A percentile compares a stretch with the other conserved stretches of the same genome.
phyloP scores from a whole-genome alignment of 2,797 vertebrate species.

The Notamacropus eugenii region DNA sequence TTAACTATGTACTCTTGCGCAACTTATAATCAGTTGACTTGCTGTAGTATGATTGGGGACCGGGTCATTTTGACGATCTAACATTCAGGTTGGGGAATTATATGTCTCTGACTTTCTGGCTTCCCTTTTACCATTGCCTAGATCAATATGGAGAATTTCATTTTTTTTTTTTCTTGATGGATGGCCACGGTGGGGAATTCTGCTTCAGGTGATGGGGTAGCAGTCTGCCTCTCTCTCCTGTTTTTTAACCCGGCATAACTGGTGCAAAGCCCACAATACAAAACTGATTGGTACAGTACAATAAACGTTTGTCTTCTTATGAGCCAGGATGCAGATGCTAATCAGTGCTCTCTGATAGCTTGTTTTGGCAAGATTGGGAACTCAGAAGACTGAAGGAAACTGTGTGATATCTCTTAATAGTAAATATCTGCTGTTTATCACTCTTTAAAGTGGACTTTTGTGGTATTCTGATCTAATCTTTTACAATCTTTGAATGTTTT shows the following conservation, averaged over 20 bases:
- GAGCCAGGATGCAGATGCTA: conserved; percentile 68
- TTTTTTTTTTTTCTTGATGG: conserved; percentile 24
- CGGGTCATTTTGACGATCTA: not conserved
- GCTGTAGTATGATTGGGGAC: not conserved
- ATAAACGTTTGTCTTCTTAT: conserved; percentile 60
- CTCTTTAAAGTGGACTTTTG: conserved; percentile 61
- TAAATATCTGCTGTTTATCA: conserved; percentile 68
- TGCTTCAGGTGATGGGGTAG: conserved; percentile 36
- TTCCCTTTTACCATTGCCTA: conserved; percentile 36
- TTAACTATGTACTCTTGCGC: not conserved
- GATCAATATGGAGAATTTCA: not conserved
- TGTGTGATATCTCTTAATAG: conserved; percentile 60
- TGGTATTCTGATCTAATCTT: conserved; percentile 57
- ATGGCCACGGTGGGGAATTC: conserved; percentile 48
- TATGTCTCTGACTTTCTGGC: conserved; percentile 13
- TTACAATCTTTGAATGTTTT: conserved; percentile 64
- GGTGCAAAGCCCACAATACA: conserved; percentile 55
- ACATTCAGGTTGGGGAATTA: too few relatives aligned
- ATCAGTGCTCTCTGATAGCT: conserved; percentile 63
- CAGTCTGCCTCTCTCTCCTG: conserved; percentile 56
- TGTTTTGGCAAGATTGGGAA: conserved; percentile 77
- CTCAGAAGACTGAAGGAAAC: conserved; percentile 75
- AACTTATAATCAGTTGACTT: not conserved
- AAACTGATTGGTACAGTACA: conserved; percentile 58
- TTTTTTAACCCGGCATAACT: conserved; percentile 63